Conservation (phyloP, 1,140 invertebrate genomes). For the Drosophila obscura region DNA sequence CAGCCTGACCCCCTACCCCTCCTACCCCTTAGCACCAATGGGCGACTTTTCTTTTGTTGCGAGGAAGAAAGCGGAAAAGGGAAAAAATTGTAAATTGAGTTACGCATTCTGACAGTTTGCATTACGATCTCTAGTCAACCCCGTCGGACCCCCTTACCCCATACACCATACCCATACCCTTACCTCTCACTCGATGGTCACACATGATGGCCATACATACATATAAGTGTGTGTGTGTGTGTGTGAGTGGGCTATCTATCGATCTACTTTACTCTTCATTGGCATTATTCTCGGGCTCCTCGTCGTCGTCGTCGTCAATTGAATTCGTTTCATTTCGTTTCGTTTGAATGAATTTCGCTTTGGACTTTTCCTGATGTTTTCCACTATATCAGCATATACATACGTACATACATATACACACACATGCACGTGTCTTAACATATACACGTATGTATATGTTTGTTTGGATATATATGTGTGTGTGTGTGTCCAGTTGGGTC, state of each 20-base stretch:
- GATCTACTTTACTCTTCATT: slow-evolving; percentile 80
- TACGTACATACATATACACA: slow-evolving; percentile 1
- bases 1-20: slow-evolving; percentile 45
- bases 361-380: slow-evolving; percentile 73
- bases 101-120: slow-evolving; percentile 82
- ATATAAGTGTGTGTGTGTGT: slow-evolving; percentile 6
- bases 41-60: slow-evolving; percentile 50
- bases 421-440: neutral
- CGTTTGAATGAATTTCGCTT: slow-evolving; percentile 80
- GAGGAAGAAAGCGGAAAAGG: slow-evolving; percentile 52
- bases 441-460: slow-evolving; percentile 14
- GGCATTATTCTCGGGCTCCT: slow-evolving; percentile 62
- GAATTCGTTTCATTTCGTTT: slow-evolving; percentile 82
- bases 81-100: slow-evolving; percentile 81
- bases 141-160: slow-evolving; percentile 2
- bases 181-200: slow-evolving; percentile 21
- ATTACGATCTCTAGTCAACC: slow-evolving; percentile 61
- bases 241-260: slow-evolving; percentile 68
- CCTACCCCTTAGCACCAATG: neutral
- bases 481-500: slow-evolving; percentile 29
- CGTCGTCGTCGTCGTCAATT: slow-evolving; percentile 58
- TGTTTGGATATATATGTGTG: slow-evolving; percentile 19
- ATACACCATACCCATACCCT: neutral
- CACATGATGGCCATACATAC: slow-evolving; percentile 53
- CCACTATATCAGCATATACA: slow-evolving; percentile 58